Base-by-base conservation (phyloP, 2,888 invertebrate species). In the Apocheima hispidaria region DNA sequence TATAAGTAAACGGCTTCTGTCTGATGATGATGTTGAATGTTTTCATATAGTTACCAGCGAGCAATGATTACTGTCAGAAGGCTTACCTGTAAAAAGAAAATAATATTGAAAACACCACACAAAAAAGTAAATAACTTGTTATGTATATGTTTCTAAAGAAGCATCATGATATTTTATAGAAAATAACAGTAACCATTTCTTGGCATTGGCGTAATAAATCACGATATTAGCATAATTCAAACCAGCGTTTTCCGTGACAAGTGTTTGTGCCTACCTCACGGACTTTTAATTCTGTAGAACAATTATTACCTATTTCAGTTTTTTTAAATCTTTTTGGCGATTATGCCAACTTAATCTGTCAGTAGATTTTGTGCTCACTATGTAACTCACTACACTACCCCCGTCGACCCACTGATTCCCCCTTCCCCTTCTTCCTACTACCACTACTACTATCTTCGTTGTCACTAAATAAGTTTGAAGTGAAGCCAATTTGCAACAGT, bases 221-320 rank as follows among this genome's bases (percentile, higher is more conserved):
- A 73, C 60, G 60, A 65, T 71, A 74, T 82, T 81, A 78, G 72
- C 79, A 81, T 82, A 77, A 78, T 81, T 76, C 68, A 76, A 82
- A 77, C 77, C 73, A 67, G 58, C 59, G 57, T 71, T 65, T 69
- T 65, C 68, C 65, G 62, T 71, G 69, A 69, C 67, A 65, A 65
- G 63, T 53, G 62, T 60, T 51, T 60, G 65, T 59, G 63, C 71
- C 60, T 53, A 65, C 62, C 56, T 67, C 62, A 57, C 48, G 44
- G 65, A 71, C 66, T 66, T 67, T 69, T 63, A 65, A 69, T 70
- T 68, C 65, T 59, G 59, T 51, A 41, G 33, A 61, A 65, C 63
- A 58, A 43, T 60, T 46, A 62, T 58, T 65, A 60, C 60, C 58
- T 59, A 50, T 66, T 65, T 60, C 18, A 54, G 56, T 54, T 57